A percentile compares a stretch with the other conserved stretches of the same genome.
These are phyloP conservation scores for Petrocephalus sullivani DNA, from an alignment of 2,797 vertebrate species.

Conservation along the genomic window DNA sequence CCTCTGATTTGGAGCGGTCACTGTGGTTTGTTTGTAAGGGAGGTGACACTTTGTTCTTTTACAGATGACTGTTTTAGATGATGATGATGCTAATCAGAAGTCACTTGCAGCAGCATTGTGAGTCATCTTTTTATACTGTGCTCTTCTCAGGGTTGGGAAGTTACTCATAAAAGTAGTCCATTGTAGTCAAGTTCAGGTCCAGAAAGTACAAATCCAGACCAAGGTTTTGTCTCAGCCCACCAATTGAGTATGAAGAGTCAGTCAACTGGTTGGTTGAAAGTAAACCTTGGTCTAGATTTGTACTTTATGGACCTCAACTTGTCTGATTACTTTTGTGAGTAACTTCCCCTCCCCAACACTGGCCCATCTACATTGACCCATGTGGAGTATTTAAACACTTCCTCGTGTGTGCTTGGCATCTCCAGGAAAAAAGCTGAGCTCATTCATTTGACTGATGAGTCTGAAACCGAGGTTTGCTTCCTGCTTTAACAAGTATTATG, in stretches of 20 bases:
- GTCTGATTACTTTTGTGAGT: no score
- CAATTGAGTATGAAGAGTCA: no score
- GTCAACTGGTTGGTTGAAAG: no score
- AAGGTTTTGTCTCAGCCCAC: no score
- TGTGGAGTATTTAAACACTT: neutral
- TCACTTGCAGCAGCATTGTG: slow-evolving; percentile 23
- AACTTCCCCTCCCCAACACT: no score
- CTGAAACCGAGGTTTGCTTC: slow-evolving; percentile 39
- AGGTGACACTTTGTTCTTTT: neutral
- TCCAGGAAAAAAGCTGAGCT: slow-evolving; percentile 19
- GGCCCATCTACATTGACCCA: neutral
- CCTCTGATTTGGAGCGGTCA: neutral
- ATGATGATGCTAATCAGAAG: neutral
- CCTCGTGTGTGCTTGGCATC: neutral
- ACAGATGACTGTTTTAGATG: slow-evolving; percentile 19
- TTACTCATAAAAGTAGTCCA: no score
- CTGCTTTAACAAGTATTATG: neutral
- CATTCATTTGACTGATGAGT: slow-evolving; percentile 30
- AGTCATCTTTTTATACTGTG: neutral
- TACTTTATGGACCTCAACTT: no score
- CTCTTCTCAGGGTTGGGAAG: no score
- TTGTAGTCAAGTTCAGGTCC: no score
- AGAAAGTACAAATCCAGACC: no score
- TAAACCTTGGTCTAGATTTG: no score
- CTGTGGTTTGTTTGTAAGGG: neutral